Evolutionary conservation across 2,888 invertebrate genomes (phyloP).

Genomic region (Danaus chrysippus): DNA sequence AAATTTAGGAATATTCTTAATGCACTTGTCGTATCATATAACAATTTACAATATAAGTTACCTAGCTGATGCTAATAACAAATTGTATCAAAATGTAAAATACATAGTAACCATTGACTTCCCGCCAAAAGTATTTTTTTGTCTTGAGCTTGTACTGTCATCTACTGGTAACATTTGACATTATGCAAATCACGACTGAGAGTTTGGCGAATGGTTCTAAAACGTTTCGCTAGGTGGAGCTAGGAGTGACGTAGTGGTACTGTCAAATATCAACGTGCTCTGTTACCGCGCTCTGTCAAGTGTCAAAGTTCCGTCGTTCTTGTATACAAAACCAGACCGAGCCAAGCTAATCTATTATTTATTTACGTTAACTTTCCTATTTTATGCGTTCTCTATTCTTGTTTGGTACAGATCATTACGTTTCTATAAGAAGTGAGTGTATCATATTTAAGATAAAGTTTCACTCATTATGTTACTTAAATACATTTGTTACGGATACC

Average conservation of each 20-base stretch:
- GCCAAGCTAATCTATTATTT: slow-evolving; percentile 76
- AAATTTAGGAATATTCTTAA: no score
- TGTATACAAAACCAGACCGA: slow-evolving; percentile 69
- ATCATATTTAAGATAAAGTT: slow-evolving; percentile 49
- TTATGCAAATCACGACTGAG: slow-evolving; percentile 51
- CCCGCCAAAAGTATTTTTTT: slow-evolving; percentile 22
- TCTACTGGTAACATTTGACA: slow-evolving; percentile 44
- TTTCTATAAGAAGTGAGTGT: slow-evolving; percentile 51
- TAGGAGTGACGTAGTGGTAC: slow-evolving; percentile 37
- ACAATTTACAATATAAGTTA: no score
- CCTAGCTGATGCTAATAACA: no score
- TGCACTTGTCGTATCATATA: no score
- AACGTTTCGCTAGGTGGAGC: slow-evolving; percentile 57
- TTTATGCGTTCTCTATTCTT: slow-evolving; percentile 48
- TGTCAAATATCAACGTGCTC: slow-evolving; percentile 38
- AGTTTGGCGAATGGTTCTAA: slow-evolving; percentile 22
- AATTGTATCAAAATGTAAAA: not conserved
- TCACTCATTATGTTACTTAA: slow-evolving; percentile 60
- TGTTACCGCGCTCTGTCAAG: slow-evolving; percentile 44
- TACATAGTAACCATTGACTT: slow-evolving; percentile 10
- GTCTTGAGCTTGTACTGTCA: slow-evolving; percentile 40
- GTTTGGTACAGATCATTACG: slow-evolving; percentile 42
- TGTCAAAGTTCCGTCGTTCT: slow-evolving; percentile 47
- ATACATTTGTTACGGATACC: slow-evolving; percentile 59
- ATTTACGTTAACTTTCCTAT: slow-evolving; percentile 63